Evolutionary conservation across 1,140 invertebrate genomes (phyloP).

Genomic region (Argopecten irradians): DNA sequence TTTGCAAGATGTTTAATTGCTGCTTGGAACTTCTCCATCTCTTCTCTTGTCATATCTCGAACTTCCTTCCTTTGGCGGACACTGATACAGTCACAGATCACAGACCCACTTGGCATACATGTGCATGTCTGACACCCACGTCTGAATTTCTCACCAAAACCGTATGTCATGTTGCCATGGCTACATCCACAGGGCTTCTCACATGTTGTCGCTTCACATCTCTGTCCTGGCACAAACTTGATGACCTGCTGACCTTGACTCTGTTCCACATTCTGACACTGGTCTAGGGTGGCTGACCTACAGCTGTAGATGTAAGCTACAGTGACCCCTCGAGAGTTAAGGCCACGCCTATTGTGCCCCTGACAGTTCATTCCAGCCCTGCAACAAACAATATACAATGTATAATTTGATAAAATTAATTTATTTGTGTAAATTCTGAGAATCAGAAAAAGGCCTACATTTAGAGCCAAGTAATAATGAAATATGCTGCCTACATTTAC

Average conservation of each 20-base stretch:
- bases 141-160: slow-evolving; percentile 58
- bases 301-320: slow-evolving; percentile 63
- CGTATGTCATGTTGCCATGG: slow-evolving; percentile 59
- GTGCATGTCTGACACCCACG: slow-evolving; percentile 63
- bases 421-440: neutral
- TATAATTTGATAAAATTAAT: neutral
- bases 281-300: slow-evolving; percentile 50
- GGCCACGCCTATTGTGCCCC: slow-evolving; percentile 60
- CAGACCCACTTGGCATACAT: slow-evolving; percentile 57
- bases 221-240: slow-evolving; percentile 59
- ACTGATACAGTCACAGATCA: slow-evolving; percentile 52
- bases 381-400: slow-evolving; percentile 32
- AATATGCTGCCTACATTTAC: no score
- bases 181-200: slow-evolving; percentile 62
- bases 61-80: slow-evolving; percentile 62
- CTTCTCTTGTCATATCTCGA: slow-evolving; percentile 60
- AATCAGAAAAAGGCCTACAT: no score
- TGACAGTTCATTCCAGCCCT: slow-evolving; percentile 68
- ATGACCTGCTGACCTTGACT: slow-evolving; percentile 54
- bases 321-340: slow-evolving; percentile 58
- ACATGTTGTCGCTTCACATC: slow-evolving; percentile 59
- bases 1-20: slow-evolving; percentile 57
- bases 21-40: slow-evolving; percentile 56
- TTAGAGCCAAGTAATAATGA: no score
- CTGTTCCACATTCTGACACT: slow-evolving; percentile 61